phyloP scores from a whole-genome alignment of 2,113 vertebrate genomes.

The Hippocampus guttulatus region DNA sequence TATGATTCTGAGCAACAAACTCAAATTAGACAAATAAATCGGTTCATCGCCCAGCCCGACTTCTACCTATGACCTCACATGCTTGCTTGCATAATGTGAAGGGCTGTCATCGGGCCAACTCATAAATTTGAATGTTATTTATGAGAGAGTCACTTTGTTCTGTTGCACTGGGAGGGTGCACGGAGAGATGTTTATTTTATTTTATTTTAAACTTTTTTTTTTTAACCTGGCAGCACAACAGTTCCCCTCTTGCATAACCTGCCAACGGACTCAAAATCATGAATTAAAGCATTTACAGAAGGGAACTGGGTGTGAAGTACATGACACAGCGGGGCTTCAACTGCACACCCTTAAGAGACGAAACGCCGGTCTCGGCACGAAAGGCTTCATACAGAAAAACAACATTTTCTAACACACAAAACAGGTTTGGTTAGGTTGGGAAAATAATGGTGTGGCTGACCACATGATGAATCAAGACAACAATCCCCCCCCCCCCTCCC shows the following conservation, averaged over 20 bases:
- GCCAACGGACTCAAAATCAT: constrained; percentile 1
- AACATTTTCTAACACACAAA: constrained; percentile 5
- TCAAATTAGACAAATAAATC: no score
- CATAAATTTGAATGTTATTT: not conserved
- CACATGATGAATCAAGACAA: not conserved
- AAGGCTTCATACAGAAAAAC: not conserved
- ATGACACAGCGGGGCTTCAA: not conserved
- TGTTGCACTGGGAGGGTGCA: not conserved
- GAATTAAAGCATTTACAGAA: constrained; percentile 8
- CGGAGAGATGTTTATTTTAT: no score
- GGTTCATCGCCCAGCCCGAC: no score
- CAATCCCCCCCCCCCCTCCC: not conserved
- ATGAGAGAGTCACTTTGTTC: not conserved
- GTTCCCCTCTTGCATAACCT: constrained; percentile 9
- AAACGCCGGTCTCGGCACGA: not conserved
- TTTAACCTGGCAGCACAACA: not conserved
- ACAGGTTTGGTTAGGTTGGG: constrained; percentile 17
- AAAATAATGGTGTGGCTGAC: constrained; percentile 8
- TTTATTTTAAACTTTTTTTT: not conserved
- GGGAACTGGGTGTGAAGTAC: constrained; percentile 10
- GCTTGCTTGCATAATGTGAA: not conserved
- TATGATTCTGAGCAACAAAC: not conserved
- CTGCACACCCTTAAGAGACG: not conserved
- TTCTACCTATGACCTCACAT: constrained; percentile 3
- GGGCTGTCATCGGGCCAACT: not conserved